Evolutionary conservation across 2,888 invertebrate genomes (phyloP), one percentile per base, ranked within the genome.

Genomic region (Mechanitis mazaeus): DNA sequence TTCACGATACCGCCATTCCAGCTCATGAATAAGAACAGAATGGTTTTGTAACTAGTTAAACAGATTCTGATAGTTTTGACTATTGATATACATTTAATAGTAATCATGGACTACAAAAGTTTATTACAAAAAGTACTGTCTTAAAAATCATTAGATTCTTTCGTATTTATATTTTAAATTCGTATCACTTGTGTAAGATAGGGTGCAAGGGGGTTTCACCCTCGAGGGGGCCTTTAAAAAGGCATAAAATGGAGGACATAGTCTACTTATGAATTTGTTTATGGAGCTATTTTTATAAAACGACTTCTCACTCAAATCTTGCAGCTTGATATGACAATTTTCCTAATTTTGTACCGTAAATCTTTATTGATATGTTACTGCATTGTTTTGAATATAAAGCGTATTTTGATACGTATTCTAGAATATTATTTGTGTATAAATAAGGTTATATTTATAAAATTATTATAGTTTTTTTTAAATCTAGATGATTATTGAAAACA

Each of bases 221-320:
- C 83, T 77, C 75, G 71, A 65, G 78, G 83, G 70, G 75, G 78
- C 82, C 80, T 87, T 72, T 88, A 86, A 87, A 88, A 87, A 84
- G 81, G 76, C 87, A 87, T 89, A 87, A 89, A 80, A 84, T 79
- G 77, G 77, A 76, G 80, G 82, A 79, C 80, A 81, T 76, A 80
- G 85, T 83, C 87, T 88, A 86, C 87, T 89, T 89, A 89, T 87
- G 89, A 90, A 89, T 89, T 89, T 90, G 89, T 90, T 90, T 90
- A 90, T 83, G 79, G 83, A 79, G 78, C 84, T 80, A 84, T 85
- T 87, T 84, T 80, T 74, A 73, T 70, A 70, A 76, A 77, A 75
- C 73, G 74, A 72, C 75, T 67, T 70, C 69, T 64, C 71, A 71
- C 72, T 71, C 74, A 75, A 81, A 80, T 78, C 73, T 76, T 69